Evolutionary conservation across 2,888 invertebrate genomes (phyloP).

Genomic region (Tholera decimalis): DNA sequence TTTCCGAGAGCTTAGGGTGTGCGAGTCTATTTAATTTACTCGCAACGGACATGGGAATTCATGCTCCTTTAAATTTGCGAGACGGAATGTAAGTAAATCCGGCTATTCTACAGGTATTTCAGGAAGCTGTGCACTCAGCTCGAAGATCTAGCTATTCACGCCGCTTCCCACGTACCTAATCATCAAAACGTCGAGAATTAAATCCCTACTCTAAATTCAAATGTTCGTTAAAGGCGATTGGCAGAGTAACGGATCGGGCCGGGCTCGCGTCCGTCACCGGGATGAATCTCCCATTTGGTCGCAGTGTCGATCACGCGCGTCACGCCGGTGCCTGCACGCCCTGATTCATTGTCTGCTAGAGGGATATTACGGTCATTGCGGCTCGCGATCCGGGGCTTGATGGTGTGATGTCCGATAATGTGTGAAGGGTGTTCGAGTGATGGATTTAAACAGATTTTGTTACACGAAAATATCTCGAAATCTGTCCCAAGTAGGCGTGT

Average conservation of each 20-base stretch:
- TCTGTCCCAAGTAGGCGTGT: slow-evolving; percentile 3
- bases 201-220: slow-evolving; percentile 57
- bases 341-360: slow-evolving; percentile 57
- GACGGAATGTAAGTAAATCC: slow-evolving; percentile 28
- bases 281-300: slow-evolving; percentile 58
- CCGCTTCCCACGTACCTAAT: slow-evolving; percentile 29
- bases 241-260: slow-evolving; percentile 48
- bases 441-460: slow-evolving; percentile 36
- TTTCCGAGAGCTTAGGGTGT: slow-evolving; percentile 20
- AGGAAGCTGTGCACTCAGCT: slow-evolving; percentile 28
- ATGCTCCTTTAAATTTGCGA: slow-evolving; percentile 45
- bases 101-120: slow-evolving; percentile 46
- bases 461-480: slow-evolving; percentile 16
- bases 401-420: slow-evolving; percentile 40
- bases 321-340: slow-evolving; percentile 50
- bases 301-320: slow-evolving; percentile 57
- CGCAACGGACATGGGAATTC: slow-evolving; percentile 41
- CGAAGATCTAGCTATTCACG: slow-evolving; percentile 29
- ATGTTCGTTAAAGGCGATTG: slow-evolving; percentile 53
- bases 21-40: slow-evolving; percentile 39
- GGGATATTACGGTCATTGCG: slow-evolving; percentile 53
- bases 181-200: slow-evolving; percentile 46
- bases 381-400: slow-evolving; percentile 39
- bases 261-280: slow-evolving; percentile 27
- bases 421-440: slow-evolving; percentile 45